A percentile compares a stretch with the other conserved stretches of the same genome.
These are phyloP conservation scores for Seison nebaliae DNA, from an alignment of 1,140 invertebrate species.

Conservation along the genomic window DNA sequence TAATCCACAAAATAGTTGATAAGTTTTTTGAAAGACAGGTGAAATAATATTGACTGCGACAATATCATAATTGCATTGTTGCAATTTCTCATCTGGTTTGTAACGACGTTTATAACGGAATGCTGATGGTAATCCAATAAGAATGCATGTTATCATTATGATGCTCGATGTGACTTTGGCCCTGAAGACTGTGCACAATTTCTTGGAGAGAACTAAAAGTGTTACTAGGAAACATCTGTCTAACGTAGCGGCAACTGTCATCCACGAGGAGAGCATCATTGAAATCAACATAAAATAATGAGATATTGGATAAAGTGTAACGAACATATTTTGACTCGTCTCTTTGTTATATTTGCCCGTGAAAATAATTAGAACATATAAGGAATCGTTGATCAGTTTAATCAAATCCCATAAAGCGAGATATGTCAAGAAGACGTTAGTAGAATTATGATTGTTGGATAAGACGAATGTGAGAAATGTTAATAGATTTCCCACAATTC, in stretches of 20 bases:
- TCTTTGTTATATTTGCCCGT: constrained; percentile 18
- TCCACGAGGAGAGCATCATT: constrained; percentile 42
- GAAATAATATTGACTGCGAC: too few species aligned
- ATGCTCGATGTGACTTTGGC: too few species aligned
- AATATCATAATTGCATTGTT: too few species aligned
- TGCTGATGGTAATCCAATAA: too few species aligned
- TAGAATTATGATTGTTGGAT: constrained; percentile 42
- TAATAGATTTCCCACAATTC: constrained; percentile 41
- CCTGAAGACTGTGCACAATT: constrained; percentile 44
- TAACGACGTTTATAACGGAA: too few species aligned
- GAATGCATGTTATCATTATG: constrained; percentile 15
- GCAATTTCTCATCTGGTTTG: constrained; percentile 4
- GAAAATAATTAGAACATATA: constrained; percentile 38
- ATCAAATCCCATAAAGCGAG: constrained; percentile 44
- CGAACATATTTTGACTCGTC: constrained; percentile 15
- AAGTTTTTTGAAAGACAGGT: constrained; percentile 6
- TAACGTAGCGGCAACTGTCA: constrained; percentile 73
- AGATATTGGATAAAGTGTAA: constrained; percentile 21
- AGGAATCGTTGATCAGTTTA: constrained; percentile 40
- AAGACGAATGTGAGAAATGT: constrained; percentile 44
- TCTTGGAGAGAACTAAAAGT: constrained; percentile 53
- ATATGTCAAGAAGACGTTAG: constrained; percentile 44
- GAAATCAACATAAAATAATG: constrained; percentile 23
- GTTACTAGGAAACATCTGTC: constrained; percentile 82
- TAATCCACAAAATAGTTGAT: constrained; percentile 10